Evolutionary conservation across 2,888 invertebrate genomes (phyloP).

Genomic region (Trissolcus japonicus): DNA sequence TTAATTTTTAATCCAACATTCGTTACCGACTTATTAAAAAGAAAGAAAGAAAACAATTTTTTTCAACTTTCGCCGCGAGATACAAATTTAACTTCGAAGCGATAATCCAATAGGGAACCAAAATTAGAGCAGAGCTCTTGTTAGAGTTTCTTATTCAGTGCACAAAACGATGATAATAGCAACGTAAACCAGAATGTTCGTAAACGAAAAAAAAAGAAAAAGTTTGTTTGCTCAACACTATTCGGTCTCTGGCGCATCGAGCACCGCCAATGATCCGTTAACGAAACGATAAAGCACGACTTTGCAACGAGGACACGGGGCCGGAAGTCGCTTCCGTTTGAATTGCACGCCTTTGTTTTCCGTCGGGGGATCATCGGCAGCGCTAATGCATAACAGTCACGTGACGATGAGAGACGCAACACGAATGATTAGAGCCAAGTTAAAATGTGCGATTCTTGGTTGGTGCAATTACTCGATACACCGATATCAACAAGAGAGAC

Average conservation of each 20-base stretch:
- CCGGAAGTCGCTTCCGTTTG: conserved; percentile 30
- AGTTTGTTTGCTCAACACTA: conserved; percentile 8
- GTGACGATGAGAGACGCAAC: conserved; percentile 32
- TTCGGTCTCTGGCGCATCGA: neutral
- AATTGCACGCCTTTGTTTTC: conserved; percentile 20
- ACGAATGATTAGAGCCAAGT: conserved; percentile 53
- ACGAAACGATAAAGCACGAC: conserved; percentile 15
- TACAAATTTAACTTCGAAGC: too few species aligned
- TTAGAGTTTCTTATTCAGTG: too few species aligned
- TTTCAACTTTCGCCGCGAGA: too few species aligned
- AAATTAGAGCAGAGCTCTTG: too few species aligned
- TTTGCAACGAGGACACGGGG: conserved; percentile 20
- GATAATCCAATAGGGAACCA: too few species aligned
- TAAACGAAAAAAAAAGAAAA: neutral
- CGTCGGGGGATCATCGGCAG: conserved; percentile 22
- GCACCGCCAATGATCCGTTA: conserved; percentile 16
- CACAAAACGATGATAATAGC: too few species aligned
- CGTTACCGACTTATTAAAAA: too few species aligned
- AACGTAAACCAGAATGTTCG: too few species aligned
- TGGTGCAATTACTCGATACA: conserved; percentile 55
- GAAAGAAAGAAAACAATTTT: too few species aligned
- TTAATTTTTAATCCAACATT: too few species aligned
- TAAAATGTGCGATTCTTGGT: conserved; percentile 53
- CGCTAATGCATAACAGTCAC: conserved; percentile 26
- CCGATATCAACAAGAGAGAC: conserved; percentile 49